Evolutionary conservation across 1,140 invertebrate genomes (phyloP), one percentile per base, ranked within the genome.

Genomic region (Hormaphis cornu): DNA sequence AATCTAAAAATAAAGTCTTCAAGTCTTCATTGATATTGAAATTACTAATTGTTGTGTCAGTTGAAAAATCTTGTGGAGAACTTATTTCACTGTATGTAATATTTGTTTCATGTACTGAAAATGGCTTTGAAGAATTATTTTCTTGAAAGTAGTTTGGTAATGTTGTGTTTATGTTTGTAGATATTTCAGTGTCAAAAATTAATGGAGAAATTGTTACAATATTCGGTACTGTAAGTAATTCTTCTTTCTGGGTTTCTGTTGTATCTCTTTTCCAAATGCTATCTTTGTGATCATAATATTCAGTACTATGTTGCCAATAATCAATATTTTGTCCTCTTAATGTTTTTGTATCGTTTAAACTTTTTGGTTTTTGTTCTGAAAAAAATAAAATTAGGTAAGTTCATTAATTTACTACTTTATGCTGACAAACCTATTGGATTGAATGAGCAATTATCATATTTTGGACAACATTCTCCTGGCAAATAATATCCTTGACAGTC

Each of bases 361-460:
- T 24, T 14, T 20, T 63, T 18, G 9, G 14, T 28, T 26, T 63
- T 18, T 28, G 40, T 46, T 63, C 58, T 63, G 22, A 22, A 58
- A 35, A 35, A 56, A 48, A 24, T 48, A 24, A 48, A 24, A 22
- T 22, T 20, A 24, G 24, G 24, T 48, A 48, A 12, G 9, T 46
- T 46, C 12, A 12, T 8, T 2, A 24, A 24, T 1, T 7, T 46
- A 48, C 10, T 48, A 24, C 24, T 12, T n/a, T 8, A 59, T 44
- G 12, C 28, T 12, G 20, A 48, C 16, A 28, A 35, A 71, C 33
- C 72, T 72, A 66, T 76, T 84, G 82, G 85, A 79, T 83, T 81
- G 40, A 83, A 82, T 42, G 87, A 86, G 77, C 88, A 89, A 78
- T 89, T 86, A 74, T 89, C 86, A 75, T 89, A 90, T 74, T 87